Evolutionary conservation across 2,888 invertebrate genomes (phyloP), one percentile per base, ranked within the genome.

Genomic region (Frankliniella fusca): DNA sequence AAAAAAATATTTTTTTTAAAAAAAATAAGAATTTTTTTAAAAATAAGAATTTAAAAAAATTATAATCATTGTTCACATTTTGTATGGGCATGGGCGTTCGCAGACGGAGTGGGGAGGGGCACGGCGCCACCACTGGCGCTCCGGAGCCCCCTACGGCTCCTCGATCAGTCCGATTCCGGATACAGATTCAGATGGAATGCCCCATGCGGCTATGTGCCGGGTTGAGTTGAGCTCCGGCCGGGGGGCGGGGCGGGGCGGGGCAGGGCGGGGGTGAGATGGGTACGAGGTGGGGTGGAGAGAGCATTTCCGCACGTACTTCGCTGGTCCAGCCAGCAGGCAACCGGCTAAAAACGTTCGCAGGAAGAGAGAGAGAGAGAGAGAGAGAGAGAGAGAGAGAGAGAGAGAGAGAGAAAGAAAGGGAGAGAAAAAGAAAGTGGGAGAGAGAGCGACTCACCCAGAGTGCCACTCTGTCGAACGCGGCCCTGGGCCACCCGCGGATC

Each of bases 371-470:
- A 82, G 83, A 80, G 82, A 81, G 80, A 76, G 50, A 70, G 81
- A 48, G 79, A 82, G 65, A 54, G 81, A 49, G 50, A 48, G 27
- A 82, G 23, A 83, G 76, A 48, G 65, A 80, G 48, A 82, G 76
- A 80, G 76, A 82, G 81, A 70, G 49, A 12, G 81, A 81, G 81
- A 82, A 81, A 65, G 48, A 49, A 82, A 83, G 82, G 81, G 83
- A 83, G 83, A 81, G 82, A 81, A 82, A 83, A 83, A 83, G 83
- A 81, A 82, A 81, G 83, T 82, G 82, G 83, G 83, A 83, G 83
- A 81, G 49, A 81, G 38, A 81, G 80, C 76, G 38, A 28, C 80
- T 23, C n/a, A 18, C 2, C 2, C 38, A 38, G 38, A 27, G 23
- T 49, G 48, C n/a, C 28, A 23, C 23, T n/a, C n/a, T 48, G 27